phyloP scores from a whole-genome alignment of 2,888 invertebrate species.

The Scaptomyza caliginosa region DNA sequence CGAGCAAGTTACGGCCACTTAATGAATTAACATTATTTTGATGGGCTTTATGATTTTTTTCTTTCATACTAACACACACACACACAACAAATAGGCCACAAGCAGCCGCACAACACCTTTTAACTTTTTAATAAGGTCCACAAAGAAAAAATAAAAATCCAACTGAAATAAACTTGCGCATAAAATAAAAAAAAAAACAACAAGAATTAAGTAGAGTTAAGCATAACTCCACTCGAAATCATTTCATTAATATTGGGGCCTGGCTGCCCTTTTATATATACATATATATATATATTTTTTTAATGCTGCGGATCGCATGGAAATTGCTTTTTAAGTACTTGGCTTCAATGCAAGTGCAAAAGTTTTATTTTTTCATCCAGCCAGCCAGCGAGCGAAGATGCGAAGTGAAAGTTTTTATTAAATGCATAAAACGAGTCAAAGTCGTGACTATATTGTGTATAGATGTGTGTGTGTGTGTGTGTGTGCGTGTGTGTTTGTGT shows the following conservation, averaged over 20 bases:
- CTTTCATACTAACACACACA: slow-evolving; percentile 45
- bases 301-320: slow-evolving; percentile 45
- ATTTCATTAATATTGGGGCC: slow-evolving; percentile 73
- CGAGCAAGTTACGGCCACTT: slow-evolving; percentile 76
- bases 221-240: slow-evolving; percentile 68
- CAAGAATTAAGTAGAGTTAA: slow-evolving; percentile 46
- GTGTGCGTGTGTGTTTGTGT: slow-evolving; percentile 22
- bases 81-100: slow-evolving; percentile 21
- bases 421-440: slow-evolving; percentile 74
- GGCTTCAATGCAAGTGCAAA: slow-evolving; percentile 71
- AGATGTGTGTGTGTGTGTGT: slow-evolving; percentile 6
- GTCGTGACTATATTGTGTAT: slow-evolving; percentile 43
- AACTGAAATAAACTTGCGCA: too few relatives aligned
- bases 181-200: slow-evolving; percentile 13
- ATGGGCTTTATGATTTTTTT: slow-evolving; percentile 69
- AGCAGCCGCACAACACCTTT: slow-evolving; percentile 34
- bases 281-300: too few relatives aligned
- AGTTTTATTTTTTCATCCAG: slow-evolving; percentile 43
- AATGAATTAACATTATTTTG: slow-evolving; percentile 80
- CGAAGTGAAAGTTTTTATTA: slow-evolving; percentile 74
- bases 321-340: slow-evolving; percentile 78
- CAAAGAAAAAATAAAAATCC: slow-evolving; percentile 41
- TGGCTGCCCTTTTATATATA: slow-evolving; percentile 59
- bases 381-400: slow-evolving; percentile 33
- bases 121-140: slow-evolving; percentile 75